phyloP scores from a whole-genome alignment of 2,113 vertebrate genomes.

The Vulpes lagopus region DNA sequence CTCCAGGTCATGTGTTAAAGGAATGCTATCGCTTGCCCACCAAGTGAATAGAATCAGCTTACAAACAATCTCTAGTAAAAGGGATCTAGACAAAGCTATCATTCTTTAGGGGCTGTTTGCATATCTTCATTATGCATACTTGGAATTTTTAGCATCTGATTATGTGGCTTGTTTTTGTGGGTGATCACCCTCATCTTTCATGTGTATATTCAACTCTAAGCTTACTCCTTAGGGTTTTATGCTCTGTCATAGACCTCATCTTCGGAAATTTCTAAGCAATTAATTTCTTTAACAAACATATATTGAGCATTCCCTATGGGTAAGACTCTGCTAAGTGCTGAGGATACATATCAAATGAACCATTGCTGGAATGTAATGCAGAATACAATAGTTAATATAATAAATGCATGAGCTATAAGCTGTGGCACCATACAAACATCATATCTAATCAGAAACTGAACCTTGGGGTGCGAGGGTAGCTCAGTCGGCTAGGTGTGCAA shows the following conservation, averaged over 20 bases:
- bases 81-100: neutral
- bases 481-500: neutral
- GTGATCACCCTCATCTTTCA: neutral
- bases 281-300: constrained; percentile 4
- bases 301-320: neutral
- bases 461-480: neutral
- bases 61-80: constrained; percentile 18
- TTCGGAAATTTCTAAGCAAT: constrained; percentile 23
- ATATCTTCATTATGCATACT: neutral
- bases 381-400: neutral
- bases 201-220: neutral
- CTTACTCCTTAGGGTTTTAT: neutral
- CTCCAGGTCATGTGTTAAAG: neutral
- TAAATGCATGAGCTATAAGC: neutral
- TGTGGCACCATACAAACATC: neutral
- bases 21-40: neutral
- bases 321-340: neutral
- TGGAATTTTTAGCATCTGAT: neutral
- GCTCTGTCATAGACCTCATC: neutral
- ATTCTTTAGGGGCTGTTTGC: neutral
- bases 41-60: neutral
- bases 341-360: neutral
- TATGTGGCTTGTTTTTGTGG: neutral
- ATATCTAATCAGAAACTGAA: constrained; percentile 27
- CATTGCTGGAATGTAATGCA: neutral